Conservation (phyloP, 2,113 vertebrate species). For the Aspidoscelis tigris region DNA sequence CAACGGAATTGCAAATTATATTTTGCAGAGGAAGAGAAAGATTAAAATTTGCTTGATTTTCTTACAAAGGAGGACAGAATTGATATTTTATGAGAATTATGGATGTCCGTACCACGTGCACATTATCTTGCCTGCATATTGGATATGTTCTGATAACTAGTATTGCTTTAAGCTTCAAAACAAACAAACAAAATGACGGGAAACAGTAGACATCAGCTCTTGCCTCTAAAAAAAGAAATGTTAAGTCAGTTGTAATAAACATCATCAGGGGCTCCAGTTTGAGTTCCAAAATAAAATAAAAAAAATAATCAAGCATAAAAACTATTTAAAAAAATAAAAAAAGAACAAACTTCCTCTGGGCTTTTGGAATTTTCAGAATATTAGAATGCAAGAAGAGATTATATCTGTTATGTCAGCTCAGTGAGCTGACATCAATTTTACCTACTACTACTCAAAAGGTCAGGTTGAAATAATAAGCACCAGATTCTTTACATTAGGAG, state of each 20-base stretch:
- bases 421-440: conserved; percentile 40
- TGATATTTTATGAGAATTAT: neutral
- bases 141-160: neutral
- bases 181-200: conserved; percentile 7
- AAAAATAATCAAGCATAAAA: conserved; percentile 27
- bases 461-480: conserved; percentile 48
- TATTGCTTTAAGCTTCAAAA: conserved; percentile 4
- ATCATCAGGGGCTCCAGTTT: conserved; percentile 38
- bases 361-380: conserved; percentile 32
- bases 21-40: neutral
- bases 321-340: conserved; percentile 35
- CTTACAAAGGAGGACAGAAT: neutral
- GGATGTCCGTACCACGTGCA: neutral
- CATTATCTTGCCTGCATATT: neutral
- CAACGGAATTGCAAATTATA: too few species aligned
- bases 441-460: conserved; percentile 43
- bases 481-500: conserved; percentile 41
- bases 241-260: conserved; percentile 54
- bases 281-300: conserved; percentile 17
- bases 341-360: conserved; percentile 37
- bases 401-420: conserved; percentile 33
- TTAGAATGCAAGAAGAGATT: conserved; percentile 30
- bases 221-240: conserved; percentile 52
- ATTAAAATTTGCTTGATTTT: neutral
- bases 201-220: conserved; percentile 23